Evolutionary conservation across 2,797 vertebrate genomes (phyloP), one percentile per base, ranked within the genome.

Genomic region (Micropoecilia bifurca): DNA sequence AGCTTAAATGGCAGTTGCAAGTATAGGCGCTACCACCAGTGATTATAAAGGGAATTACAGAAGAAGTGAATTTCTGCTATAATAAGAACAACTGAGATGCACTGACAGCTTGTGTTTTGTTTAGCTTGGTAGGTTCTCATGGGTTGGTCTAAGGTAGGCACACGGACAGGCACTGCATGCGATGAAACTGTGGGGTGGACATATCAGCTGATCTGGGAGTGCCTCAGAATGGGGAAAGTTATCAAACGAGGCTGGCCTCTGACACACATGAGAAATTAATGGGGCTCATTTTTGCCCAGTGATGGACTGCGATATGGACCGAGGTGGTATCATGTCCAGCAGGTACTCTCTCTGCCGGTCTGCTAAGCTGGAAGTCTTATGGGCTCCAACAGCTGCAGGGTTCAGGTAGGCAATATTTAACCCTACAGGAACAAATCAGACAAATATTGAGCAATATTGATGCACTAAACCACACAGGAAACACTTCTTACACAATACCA

Each of bases 301-400:
- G 95, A 99, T 98, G 95, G 98, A 97, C 95, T 99, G 97, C 78
- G 98, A 97, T 97, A 99, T 98, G 93, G 98, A 98, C 87, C 98
- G 97, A 39, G 98, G 97, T 0, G 98, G 98, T 90, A 99, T 99
- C 98, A 99, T 99, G 96, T 99, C 98, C 96, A 98, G 95, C 90
- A 99, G 97, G 87, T 99, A 99, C 85, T 99, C 98, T 87, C 98
- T 96, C 96, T 99, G 98, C 83, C 98, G 97, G 92, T 99, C 98
- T 3, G 98, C 98, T 95, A 98, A 91, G 90, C 96, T 98, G 68
- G 97, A 97, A 22, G 95, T 96, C 93, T 99, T 99, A 89, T 98
- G 98, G 83, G 96, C 96, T 33, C 97, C 97, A 20, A 99, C 96
- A 18, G 97, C 97, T 47, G 93, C 95, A 20, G 97, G 97, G 85